A percentile compares a stretch with the other conserved stretches of the same genome.
Conservation (phyloP, 2,113 vertebrate species). For the Ictalurus furcatus region DNA sequence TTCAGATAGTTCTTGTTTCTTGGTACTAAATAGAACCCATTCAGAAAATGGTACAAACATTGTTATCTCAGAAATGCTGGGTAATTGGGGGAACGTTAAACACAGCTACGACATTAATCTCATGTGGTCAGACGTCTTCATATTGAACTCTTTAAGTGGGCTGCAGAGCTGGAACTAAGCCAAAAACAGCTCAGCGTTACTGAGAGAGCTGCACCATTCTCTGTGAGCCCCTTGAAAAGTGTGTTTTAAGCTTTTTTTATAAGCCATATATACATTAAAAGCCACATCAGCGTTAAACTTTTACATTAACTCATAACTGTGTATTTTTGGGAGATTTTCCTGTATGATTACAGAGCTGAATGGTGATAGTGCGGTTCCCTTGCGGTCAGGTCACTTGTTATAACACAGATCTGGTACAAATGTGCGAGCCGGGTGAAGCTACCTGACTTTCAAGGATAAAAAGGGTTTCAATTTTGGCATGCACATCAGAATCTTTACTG, state of each 20-base stretch:
- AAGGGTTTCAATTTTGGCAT: neutral
- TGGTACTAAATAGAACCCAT: neutral
- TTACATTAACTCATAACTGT: slow-evolving; percentile 28
- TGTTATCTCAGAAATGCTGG: neutral
- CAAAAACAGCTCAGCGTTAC: slow-evolving; percentile 28
- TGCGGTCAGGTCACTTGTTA: neutral
- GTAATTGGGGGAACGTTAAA: neutral
- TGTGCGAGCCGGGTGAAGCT: neutral
- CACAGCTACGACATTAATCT: slow-evolving; percentile 19
- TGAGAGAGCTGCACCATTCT: slow-evolving; percentile 56
- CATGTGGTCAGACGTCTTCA: neutral
- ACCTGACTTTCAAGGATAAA: neutral
- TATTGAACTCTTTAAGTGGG: neutral
- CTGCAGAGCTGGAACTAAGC: slow-evolving; percentile 9
- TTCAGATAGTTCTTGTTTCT: neutral
- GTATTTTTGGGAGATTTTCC: slow-evolving; percentile 22
- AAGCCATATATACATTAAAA: slow-evolving; percentile 58
- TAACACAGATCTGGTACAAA: neutral
- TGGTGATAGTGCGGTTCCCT: neutral
- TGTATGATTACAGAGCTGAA: slow-evolving; percentile 24
- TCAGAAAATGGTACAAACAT: neutral
- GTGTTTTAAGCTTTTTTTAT: slow-evolving; percentile 51
- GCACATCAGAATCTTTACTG: neutral
- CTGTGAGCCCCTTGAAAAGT: slow-evolving; percentile 37
- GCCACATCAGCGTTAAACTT: slow-evolving; percentile 33